Base-by-base conservation (phyloP, 2,113 vertebrate genomes). In the Electrona antarctica region DNA sequence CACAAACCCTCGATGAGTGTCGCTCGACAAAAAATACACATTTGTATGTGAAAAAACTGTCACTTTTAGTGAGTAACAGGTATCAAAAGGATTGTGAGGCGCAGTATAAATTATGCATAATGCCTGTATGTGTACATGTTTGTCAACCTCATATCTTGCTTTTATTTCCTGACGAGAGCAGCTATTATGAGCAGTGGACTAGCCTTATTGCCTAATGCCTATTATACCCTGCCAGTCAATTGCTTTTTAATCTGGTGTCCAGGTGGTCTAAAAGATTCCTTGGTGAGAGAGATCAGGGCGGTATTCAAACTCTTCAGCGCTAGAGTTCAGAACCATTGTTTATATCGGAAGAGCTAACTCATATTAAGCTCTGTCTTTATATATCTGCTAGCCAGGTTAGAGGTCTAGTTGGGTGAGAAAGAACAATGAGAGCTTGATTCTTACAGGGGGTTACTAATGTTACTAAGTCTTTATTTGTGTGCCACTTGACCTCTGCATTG, bases 91-190 rank as follows among this genome's bases (percentile, higher is more conserved):
- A 6, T 1, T 41, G 33, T 41, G 33, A 4, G 33, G 33, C 33
- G 33, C 33, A 41, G 33, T 41, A 41, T 41, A 41, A 3, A 41
- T 41, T 41, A 41, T 41, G 33, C 33, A 65, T 62, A 58, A 77
- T 69, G 56, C 73, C 73, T 71, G 48, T 83, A 6, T 79, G 72
- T 80, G 49, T 50, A 15, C 78, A 7, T 56, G 54, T 75, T 58
- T 77, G 47, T 69, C 56, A 46, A 72, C 71, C 67, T 68, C 15
- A 67, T 41, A 28, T 74, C 59, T 66, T 51, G 0, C 6, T 62
- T 74, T 60, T 41, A 59, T 75, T 76, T 74, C 47, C 70, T 67
- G 71, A 74, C 64, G 41, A 79, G 33, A 65, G 67, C 47, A 59
- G 63, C 47, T 3, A 45, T 69, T 66, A 61, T 5, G 6, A 74